phyloP scores from a whole-genome alignment of 2,113 vertebrate genomes.

The Buteo buteo region DNA sequence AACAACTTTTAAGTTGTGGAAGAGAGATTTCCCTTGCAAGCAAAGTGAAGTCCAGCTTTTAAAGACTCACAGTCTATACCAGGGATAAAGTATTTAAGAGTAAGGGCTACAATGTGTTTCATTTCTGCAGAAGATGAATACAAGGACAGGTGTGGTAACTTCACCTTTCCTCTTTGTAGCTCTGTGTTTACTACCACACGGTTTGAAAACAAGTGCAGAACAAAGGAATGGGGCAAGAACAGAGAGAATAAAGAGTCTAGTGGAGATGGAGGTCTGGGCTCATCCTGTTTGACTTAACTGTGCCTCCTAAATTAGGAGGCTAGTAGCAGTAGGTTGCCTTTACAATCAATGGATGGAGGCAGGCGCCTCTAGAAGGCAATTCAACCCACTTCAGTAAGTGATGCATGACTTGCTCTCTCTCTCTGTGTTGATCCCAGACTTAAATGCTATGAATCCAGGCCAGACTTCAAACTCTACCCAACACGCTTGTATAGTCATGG shows the following conservation, averaged over 20 bases:
- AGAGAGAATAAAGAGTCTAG: neutral
- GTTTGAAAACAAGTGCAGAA: neutral
- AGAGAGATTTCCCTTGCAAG: neutral
- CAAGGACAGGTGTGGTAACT: neutral
- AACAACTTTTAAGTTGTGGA: neutral
- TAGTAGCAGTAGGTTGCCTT: neutral
- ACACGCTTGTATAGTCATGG: neutral
- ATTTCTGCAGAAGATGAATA: neutral
- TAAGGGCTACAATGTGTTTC: neutral
- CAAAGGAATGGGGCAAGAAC: neutral
- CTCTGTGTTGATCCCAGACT: neutral
- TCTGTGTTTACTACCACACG: neutral
- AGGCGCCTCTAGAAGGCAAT: neutral
- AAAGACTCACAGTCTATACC: neutral
- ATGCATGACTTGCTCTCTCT: neutral
- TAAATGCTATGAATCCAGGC: neutral
- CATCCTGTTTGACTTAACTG: neutral
- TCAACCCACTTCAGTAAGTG: neutral
- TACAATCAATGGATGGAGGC: neutral
- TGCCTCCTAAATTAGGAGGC: neutral
- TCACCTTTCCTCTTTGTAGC: neutral
- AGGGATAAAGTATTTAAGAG: neutral
- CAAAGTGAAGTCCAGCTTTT: neutral
- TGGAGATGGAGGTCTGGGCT: neutral
- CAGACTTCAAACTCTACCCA: neutral